Evolutionary conservation across 1,140 invertebrate species (phyloP), one percentile per base, ranked within the genome.

Genomic region (Hycleus cichorii): DNA sequence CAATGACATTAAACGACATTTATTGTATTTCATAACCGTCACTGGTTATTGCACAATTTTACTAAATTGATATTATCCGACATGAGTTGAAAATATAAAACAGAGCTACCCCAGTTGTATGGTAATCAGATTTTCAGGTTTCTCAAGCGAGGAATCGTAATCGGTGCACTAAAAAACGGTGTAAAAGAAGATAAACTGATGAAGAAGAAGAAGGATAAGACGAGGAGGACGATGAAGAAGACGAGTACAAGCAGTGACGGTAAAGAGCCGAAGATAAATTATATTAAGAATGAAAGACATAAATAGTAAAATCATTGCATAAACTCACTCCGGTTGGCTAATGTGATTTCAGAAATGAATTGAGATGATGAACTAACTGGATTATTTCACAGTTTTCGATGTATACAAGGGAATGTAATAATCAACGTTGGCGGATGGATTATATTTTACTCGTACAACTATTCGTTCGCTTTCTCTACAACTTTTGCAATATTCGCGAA

Each of bases 231-330:
- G 32, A 1, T 32, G 32, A 32, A 32, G 32, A 5, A 7, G 32
- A 32, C 4, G 32, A 4, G 7, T 4, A 32, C 7, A 39, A 12
- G 53, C 46, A 26, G 40, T 46, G 24, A 43, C 39, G 39, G 44
- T 45, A 47, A 47, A 56, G 53, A 56, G 47, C 53, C 32, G 7
- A 47, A 42, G 53, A 62, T 62, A 62, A 62, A 62, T 58, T 62
- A 57, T 46, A 62, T 62, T 57, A 62, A 58, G 49, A 57, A 49
- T 49, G 48, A 58, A 51, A 54, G 60, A 56, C 60, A 62, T 62
- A 62, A 62, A 62, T 62, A 62, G 55, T 62, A 62, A 50, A 58
- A 62, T 54, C 51, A 62, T 62, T 62, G 60, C 56, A 58, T 58
- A 58, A 60, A 58, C 60, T 62, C 49, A 48, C 46, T 52, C 40